Base-by-base conservation (phyloP, 1,140 invertebrate species). In the Philaenus spumarius region DNA sequence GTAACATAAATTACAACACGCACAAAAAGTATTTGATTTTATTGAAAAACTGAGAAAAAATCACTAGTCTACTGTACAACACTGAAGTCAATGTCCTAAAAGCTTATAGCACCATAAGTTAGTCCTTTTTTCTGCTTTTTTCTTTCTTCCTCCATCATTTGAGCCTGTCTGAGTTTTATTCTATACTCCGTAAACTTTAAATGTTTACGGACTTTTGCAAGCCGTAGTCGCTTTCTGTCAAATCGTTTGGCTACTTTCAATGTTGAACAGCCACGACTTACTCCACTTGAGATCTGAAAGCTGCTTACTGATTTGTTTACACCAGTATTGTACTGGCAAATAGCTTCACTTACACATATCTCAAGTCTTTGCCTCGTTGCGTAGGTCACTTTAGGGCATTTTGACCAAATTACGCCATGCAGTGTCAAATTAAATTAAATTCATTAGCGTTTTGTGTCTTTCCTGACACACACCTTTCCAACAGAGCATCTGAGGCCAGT, bases 101-200 rank as follows among this genome's bases (percentile, higher is more conserved):
- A n/a, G n/a, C n/a, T n/a, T n/a, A n/a, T n/a, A n/a, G n/a, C n/a
- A n/a, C n/a, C n/a, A n/a, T n/a, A n/a, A n/a, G n/a, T n/a, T n/a
- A n/a, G n/a, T n/a, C n/a, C n/a, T n/a, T n/a, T n/a, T n/a, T n/a
- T n/a, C n/a, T n/a, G n/a, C n/a, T n/a, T n/a, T n/a, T n/a, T n/a
- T n/a, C 50, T 52, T 9, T 52, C 50, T 4, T 15, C 11, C n/a
- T 52, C 24, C 12, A 52, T 24, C 34, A 34, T 30, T 26, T 52
- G 22, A 34, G 24, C 24, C n/a, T 52, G 24, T 34, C 50, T 34
- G 2, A 30, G 34, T 34, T 52, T 34, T 52, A 26, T 24, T 15
- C 50, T 24, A 34, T 52, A 34, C 34, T 52, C 34, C 9, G 20
- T 30, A 30, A 34, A 30, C n/a, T 52, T 52, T 5, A 52, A 26